A percentile compares a stretch with the other conserved stretches of the same genome.
These are phyloP conservation scores for Stratiomys singularior DNA, from an alignment of 2,888 invertebrate genomes.

Conservation along the genomic window DNA sequence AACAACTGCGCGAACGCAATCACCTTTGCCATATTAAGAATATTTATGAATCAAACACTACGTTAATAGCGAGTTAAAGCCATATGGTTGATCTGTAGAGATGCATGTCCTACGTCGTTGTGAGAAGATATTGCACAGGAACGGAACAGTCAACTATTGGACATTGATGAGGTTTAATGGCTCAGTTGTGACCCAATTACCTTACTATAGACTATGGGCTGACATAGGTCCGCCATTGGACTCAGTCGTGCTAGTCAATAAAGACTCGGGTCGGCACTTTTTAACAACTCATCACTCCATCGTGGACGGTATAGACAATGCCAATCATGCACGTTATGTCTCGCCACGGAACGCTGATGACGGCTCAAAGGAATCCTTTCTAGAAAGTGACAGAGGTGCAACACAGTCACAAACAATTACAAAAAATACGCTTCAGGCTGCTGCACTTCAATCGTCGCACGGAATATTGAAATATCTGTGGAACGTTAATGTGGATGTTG, in stretches of 20 bases:
- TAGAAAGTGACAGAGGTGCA: slow-evolving; percentile 38
- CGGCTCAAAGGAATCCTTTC: slow-evolving; percentile 31
- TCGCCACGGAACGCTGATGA: neutral
- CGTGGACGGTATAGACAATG: slow-evolving; percentile 13
- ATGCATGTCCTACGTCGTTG: slow-evolving; percentile 22
- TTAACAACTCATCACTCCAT: slow-evolving; percentile 21
- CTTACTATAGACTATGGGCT: slow-evolving; percentile 16
- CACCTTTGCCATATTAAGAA: too few relatives aligned
- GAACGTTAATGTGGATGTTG: slow-evolving; percentile 5
- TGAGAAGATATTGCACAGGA: slow-evolving; percentile 27
- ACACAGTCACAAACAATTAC: neutral
- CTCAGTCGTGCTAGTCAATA: too few relatives aligned
- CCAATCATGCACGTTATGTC: slow-evolving; percentile 41
- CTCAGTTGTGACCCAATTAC: slow-evolving; percentile 43
- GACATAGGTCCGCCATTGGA: neutral
- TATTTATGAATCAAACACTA: too few relatives aligned
- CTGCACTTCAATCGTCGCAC: too few relatives aligned
- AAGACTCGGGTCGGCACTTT: slow-evolving; percentile 36
- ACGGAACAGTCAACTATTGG: slow-evolving; percentile 6
- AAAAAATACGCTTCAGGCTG: neutral
- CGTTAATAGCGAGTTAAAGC: too few relatives aligned
- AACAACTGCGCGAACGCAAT: too few relatives aligned
- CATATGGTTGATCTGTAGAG: too few relatives aligned
- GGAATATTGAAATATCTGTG: slow-evolving; percentile 7
- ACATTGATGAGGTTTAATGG: slow-evolving; percentile 42